A percentile compares a stretch with the other conserved stretches of the same genome.
phyloP scores from a whole-genome alignment of 2,113 vertebrate genomes.

The Coryphaenoides rupestris region DNA sequence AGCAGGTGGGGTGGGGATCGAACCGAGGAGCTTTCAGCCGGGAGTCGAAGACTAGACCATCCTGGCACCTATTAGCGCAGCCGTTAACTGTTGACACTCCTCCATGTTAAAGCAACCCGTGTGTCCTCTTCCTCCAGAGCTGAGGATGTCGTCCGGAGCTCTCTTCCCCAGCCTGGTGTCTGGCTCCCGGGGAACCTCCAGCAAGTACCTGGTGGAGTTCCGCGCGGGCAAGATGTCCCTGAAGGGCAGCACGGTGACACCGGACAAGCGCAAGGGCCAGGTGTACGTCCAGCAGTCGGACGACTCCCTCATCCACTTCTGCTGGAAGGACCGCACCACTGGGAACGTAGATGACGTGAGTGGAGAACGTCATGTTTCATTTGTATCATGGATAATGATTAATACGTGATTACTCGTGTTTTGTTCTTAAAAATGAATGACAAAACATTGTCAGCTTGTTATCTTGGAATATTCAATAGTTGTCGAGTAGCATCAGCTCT shows the following conservation, averaged over 20 bases:
- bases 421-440: too few species aligned
- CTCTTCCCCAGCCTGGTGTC: conserved; percentile 93
- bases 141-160: conserved; percentile 87
- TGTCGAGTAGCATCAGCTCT: too few species aligned
- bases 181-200: conserved; percentile 89
- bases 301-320: conserved; percentile 96
- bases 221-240: conserved; percentile 94
- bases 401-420: too few species aligned
- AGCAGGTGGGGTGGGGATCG: too few species aligned
- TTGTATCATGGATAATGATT: too few species aligned
- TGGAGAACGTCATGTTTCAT: too few species aligned
- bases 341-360: conserved; percentile 92
- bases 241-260: conserved; percentile 91
- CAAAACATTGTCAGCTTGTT: too few species aligned
- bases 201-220: conserved; percentile 95
- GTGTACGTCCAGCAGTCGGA: conserved; percentile 97
- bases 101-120: conserved; percentile 1
- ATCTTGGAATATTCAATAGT: too few species aligned
- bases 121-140: background rate
- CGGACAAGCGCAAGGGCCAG: conserved; percentile 91
- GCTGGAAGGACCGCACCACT: conserved; percentile 93
- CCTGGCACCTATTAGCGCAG: too few species aligned
- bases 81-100: too few species aligned
- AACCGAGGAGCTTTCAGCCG: too few species aligned
- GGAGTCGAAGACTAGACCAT: too few species aligned